Percentiles rank a stretch among this genome's conserved stretches.
Evolutionary conservation across 1,140 invertebrate species (phyloP).

Genomic region (Nebria ingens): DNA sequence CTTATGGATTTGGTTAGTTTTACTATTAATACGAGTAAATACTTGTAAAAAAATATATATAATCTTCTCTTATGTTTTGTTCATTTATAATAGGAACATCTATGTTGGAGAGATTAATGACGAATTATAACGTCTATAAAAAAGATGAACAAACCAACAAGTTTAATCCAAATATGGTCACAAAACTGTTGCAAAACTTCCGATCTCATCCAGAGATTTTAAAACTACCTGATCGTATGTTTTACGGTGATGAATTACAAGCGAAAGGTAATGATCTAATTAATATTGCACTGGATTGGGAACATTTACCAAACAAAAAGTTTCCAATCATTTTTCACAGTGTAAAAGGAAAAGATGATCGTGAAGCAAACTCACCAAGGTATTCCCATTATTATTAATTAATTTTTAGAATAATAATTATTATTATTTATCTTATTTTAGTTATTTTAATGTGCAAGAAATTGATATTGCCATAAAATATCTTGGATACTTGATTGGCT

Average conservation of each 20-base stretch:
- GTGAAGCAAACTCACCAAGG: conserved; percentile 69
- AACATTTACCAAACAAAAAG: conserved; percentile 31
- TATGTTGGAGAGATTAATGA: conserved; percentile 30
- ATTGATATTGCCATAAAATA: conserved; percentile 34
- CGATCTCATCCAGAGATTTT: conserved; percentile 71
- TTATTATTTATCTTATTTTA: conserved; percentile 27
- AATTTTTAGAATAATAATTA: background rate
- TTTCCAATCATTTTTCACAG: conserved; percentile 75
- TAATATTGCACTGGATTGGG: conserved; percentile 28
- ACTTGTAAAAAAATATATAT: conserved; percentile 52
- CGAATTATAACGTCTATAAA: conserved; percentile 21
- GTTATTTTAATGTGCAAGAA: conserved; percentile 55
- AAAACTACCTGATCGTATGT: conserved; percentile 61
- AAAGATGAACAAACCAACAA: conserved; percentile 34
- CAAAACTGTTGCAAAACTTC: conserved; percentile 64
- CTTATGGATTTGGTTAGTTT: conserved; percentile 53
- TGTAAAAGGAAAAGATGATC: conserved; percentile 59
- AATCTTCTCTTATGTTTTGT: conserved; percentile 9
- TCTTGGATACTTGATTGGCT: conserved; percentile 41
- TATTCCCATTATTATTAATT: conserved; percentile 33
- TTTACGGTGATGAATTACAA: conserved; percentile 65
- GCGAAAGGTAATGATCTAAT: conserved; percentile 18
- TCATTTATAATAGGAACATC: conserved; percentile 19
- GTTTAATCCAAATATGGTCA: conserved; percentile 59
- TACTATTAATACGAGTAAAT: conserved; percentile 49